These are phyloP conservation scores for Acanthosepion pharaonis DNA, from an alignment of 2,888 invertebrate genomes.

Conservation along the genomic window DNA sequence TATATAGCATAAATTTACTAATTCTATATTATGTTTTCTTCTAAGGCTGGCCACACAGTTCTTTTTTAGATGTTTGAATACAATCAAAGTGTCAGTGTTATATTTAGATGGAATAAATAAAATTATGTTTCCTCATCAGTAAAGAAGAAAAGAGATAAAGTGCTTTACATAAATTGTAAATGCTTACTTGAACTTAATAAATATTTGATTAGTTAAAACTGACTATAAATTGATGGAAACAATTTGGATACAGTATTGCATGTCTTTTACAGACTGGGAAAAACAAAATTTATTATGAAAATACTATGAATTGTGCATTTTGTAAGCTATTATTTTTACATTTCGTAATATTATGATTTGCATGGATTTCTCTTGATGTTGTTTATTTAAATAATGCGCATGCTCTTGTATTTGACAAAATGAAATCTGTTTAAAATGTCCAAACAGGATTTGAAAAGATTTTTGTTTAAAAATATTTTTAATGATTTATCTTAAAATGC, in stretches of 20 bases:
- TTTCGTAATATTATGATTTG: neutral
- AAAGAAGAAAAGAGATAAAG: neutral
- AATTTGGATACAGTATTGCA: constrained; percentile 13
- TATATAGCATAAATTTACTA: too few relatives aligned
- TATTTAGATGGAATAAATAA: neutral
- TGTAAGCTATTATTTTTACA: neutral
- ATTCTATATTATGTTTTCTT: neutral
- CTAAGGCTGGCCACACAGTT: neutral
- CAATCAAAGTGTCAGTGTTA: constrained; percentile 15
- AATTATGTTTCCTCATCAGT: neutral
- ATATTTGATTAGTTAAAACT: neutral
- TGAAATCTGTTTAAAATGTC: neutral
- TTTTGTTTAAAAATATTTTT: neutral
- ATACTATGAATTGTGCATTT: neutral
- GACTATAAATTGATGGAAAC: neutral
- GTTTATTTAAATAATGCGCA: neutral
- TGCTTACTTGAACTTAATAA: neutral
- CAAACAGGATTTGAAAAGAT: neutral
- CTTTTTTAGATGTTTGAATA: neutral
- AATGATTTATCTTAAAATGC: too few relatives aligned
- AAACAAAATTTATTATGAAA: neutral
- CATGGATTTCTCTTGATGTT: neutral
- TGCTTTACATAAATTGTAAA: neutral
- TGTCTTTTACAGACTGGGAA: neutral
- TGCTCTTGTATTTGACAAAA: neutral